A percentile compares a stretch with the other conserved stretches of the same genome.
phyloP scores from a whole-genome alignment of 2,113 vertebrate genomes.

The Notarius lentiginosus region DNA sequence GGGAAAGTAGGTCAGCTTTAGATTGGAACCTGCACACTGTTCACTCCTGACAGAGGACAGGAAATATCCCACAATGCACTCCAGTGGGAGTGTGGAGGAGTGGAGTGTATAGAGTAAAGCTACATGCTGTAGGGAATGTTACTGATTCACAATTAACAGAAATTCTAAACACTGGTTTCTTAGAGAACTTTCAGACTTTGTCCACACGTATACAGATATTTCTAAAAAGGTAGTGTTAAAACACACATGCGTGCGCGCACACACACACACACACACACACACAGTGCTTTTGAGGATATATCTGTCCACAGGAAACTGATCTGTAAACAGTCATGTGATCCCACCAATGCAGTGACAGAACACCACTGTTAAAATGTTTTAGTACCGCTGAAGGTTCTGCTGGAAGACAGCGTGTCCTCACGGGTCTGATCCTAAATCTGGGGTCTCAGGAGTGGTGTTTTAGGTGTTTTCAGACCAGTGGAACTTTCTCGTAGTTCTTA shows the following conservation, averaged over 20 bases:
- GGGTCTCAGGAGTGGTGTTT: too few species aligned
- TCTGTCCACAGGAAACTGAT: too few species aligned
- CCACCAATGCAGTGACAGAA: too few species aligned
- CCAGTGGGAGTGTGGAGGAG: not conserved
- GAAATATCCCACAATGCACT: not conserved
- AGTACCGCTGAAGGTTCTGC: too few species aligned
- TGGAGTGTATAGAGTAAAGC: not conserved
- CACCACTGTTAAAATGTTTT: too few species aligned
- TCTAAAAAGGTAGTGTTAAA: not conserved
- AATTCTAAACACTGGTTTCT: not conserved
- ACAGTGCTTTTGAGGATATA: too few species aligned
- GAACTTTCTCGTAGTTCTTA: too few species aligned
- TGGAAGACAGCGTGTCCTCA: too few species aligned
- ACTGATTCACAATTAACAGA: not conserved
- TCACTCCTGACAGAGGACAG: not conserved
- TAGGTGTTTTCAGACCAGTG: too few species aligned
- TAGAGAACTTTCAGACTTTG: not conserved
- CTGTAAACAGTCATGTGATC: not conserved
- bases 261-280: too few species aligned
- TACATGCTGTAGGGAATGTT: not conserved
- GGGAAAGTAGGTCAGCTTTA: not conserved
- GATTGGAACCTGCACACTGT: not conserved
- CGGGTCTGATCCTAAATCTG: too few species aligned
- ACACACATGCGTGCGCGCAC: too few species aligned
- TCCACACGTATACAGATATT: not conserved